Conservation (phyloP, 30 jellyfish, hydroid and myxozoan species). For the Aurelia sp. region DNA sequence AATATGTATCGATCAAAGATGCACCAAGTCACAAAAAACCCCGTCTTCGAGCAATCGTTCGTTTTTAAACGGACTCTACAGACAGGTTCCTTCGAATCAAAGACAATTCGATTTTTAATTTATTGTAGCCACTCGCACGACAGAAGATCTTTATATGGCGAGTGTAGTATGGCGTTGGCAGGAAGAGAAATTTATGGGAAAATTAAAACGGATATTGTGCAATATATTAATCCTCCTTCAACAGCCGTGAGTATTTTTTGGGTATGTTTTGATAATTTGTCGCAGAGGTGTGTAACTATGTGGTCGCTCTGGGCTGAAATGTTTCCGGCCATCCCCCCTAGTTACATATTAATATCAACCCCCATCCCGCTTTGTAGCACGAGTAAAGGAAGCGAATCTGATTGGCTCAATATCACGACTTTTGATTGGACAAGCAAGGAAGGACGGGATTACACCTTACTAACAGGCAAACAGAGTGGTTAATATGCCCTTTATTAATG, state of each 20-base stretch:
- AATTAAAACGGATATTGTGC: neutral
- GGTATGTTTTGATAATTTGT: too few species aligned
- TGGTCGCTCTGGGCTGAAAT: too few species aligned
- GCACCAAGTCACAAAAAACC: constrained; percentile 26
- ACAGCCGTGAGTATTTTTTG: neutral
- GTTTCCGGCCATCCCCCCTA: too few species aligned
- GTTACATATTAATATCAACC: too few species aligned
- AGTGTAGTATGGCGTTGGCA: neutral
- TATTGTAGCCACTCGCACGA: constrained; percentile 24
- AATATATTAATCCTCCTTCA: neutral
- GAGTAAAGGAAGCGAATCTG: too few species aligned
- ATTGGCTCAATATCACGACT: too few species aligned
- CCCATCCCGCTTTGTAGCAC: too few species aligned
- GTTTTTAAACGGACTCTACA: constrained; percentile 34
- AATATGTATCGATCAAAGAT: constrained; percentile 22
- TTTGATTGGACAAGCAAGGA: too few species aligned
- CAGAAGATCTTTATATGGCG: constrained; percentile 13
- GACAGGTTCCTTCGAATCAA: constrained; percentile 16
- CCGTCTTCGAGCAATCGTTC: constrained; percentile 53
- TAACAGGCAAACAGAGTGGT: too few species aligned
- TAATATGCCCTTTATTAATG: too few species aligned
- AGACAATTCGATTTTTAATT: constrained; percentile 34
- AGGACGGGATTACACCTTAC: too few species aligned
- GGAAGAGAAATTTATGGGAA: neutral
- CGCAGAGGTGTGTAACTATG: too few species aligned